These are phyloP conservation scores for Myotis planiceps DNA, from an alignment of 2,797 vertebrate species.

Conservation along the genomic window DNA sequence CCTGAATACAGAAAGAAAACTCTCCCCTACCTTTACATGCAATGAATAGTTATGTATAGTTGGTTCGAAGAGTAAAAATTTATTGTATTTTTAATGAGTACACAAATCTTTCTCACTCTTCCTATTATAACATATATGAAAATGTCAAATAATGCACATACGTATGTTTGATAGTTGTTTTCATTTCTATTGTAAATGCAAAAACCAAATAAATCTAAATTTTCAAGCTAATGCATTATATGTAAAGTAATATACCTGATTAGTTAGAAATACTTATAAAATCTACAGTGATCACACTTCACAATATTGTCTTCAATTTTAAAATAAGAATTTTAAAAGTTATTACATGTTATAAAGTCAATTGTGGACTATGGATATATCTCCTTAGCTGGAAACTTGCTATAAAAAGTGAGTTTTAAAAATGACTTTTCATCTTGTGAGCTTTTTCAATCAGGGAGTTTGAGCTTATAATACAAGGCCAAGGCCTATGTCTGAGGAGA, in stretches of 20 bases:
- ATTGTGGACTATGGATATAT: background rate
- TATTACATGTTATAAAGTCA: background rate
- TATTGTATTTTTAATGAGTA: background rate
- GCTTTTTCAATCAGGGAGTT: background rate
- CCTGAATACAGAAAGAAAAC: background rate
- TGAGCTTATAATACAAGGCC: background rate
- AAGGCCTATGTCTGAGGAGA: background rate
- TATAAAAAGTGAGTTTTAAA: background rate
- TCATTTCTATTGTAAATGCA: background rate
- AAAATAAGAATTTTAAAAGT: background rate
- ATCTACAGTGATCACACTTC: background rate
- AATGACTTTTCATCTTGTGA: background rate
- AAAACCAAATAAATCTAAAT: background rate
- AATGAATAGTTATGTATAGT: background rate
- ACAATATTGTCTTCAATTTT: background rate
- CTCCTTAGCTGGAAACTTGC: background rate
- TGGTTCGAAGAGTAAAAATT: background rate
- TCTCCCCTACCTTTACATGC: background rate
- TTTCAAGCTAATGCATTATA: background rate
- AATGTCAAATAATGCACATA: background rate
- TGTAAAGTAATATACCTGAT: background rate
- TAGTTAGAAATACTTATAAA: background rate
- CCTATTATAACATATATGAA: background rate
- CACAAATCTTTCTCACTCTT: background rate
- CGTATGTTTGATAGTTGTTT: background rate